These are phyloP conservation scores for Zaprionus inermis DNA, from an alignment of 1,140 invertebrate species.

Conservation along the genomic window DNA sequence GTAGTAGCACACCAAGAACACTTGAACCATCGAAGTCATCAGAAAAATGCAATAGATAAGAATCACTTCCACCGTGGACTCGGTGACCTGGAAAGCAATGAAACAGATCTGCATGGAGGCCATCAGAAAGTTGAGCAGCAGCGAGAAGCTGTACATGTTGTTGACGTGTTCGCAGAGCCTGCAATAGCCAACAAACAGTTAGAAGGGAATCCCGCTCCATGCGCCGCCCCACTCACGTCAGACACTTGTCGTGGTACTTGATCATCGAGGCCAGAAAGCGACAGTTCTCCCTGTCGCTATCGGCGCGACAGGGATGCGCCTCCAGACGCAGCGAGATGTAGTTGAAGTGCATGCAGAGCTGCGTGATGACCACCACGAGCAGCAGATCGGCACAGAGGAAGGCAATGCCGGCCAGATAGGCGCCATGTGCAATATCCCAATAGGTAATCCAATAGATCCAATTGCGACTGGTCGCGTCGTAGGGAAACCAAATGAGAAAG, in stretches of 20 bases:
- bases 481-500: constrained; percentile 79
- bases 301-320: constrained; percentile 44
- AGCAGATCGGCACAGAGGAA: constrained; percentile 76
- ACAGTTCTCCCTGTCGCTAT: constrained; percentile 44
- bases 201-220: not conserved
- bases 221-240: constrained; percentile 47
- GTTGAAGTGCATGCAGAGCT: constrained; percentile 78
- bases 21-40: constrained; percentile 76
- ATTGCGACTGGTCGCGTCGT: constrained; percentile 56
- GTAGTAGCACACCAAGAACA: constrained; percentile 76
- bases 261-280: constrained; percentile 59
- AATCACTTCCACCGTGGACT: constrained; percentile 68
- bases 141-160: constrained; percentile 65
- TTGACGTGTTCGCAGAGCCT: constrained; percentile 74
- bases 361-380: constrained; percentile 73
- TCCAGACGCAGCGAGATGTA: constrained; percentile 63
- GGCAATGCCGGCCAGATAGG: constrained; percentile 75
- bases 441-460: constrained; percentile 71
- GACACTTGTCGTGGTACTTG: constrained; percentile 69
- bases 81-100: constrained; percentile 78
- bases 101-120: constrained; percentile 81
- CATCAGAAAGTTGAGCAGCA: constrained; percentile 73
- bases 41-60: constrained; percentile 76
- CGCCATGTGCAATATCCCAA: constrained; percentile 72
- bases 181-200: not conserved